phyloP scores from a whole-genome alignment of 2,888 invertebrate genomes.

The Trichogramma evanescens region DNA sequence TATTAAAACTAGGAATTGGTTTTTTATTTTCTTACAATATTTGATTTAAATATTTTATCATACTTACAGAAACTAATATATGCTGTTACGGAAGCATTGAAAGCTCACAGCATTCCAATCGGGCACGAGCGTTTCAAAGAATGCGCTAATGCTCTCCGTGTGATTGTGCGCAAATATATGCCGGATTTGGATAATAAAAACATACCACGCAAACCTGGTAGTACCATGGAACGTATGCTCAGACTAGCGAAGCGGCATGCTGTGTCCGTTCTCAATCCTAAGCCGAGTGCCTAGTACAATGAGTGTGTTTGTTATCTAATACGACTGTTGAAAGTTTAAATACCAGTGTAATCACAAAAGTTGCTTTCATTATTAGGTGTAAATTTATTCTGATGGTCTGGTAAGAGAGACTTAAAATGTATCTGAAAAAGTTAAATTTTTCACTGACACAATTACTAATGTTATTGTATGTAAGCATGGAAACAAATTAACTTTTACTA shows the following conservation, averaged over 20 bases:
- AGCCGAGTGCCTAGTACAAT: slow-evolving; percentile 10
- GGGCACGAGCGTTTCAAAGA: slow-evolving; percentile 65
- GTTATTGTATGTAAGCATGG: too few relatives aligned
- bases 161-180: slow-evolving; percentile 60
- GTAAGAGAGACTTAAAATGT: too few relatives aligned
- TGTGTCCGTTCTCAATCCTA: slow-evolving; percentile 36
- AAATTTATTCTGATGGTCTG: too few relatives aligned
- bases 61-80: slow-evolving; percentile 64
- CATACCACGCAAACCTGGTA: slow-evolving; percentile 50
- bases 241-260: slow-evolving; percentile 50
- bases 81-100: slow-evolving; percentile 73
- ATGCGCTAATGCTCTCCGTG: slow-evolving; percentile 62
- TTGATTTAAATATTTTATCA: neutral
- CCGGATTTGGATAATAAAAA: slow-evolving; percentile 50
- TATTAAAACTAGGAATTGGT: neutral
- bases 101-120: slow-evolving; percentile 63
- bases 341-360: too few relatives aligned
- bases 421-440: too few relatives aligned
- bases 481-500: too few relatives aligned
- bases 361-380: too few relatives aligned
- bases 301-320: too few relatives aligned
- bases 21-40: neutral
- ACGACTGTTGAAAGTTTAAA: too few relatives aligned
- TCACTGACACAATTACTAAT: too few relatives aligned
- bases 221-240: slow-evolving; percentile 69